Base-by-base conservation (phyloP, 1,140 invertebrate genomes). In the Drosophila paulistorum region DNA sequence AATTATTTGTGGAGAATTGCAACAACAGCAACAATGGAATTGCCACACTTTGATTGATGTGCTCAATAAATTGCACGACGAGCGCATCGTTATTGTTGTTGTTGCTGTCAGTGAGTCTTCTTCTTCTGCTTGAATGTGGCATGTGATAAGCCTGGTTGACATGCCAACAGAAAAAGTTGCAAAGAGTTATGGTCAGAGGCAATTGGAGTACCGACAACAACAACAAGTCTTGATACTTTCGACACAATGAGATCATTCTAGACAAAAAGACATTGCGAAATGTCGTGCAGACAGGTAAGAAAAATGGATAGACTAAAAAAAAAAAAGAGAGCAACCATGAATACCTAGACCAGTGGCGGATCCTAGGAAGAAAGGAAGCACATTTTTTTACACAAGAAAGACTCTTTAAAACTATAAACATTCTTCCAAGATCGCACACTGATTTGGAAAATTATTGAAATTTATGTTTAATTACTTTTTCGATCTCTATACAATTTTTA, bases 1-100 rank as follows among this genome's bases (percentile, higher is more conserved):
- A 86, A 86, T 87, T 86, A 86, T 86, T 86, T 79, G 83, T 79
- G 72, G 67, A 73, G 79, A 89, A 79, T 79, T 76, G 75, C 77
- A 79, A 64, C 81, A 82, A 62, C 77, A 77, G 62, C 68, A 71
- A 65, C 70, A 72, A 74, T 77, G 83, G 83, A 74, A 86, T 82
- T 74, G 75, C 72, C 82, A 73, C 76, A 59, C 63, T 42, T 80
- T 87, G 84, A 87, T 87, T 89, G 84, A 87, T 87, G 84, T 83
- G 80, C 80, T 71, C 84, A 87, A 87, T 87, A 90, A 87, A 87
- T 89, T 81, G 84, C 77, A 80, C 77, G 60, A 74, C 48, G 71
- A 74, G 77, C 65, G 70, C 80, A 74, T 80, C 63, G 74, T 59
- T 45, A 17, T 20, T 61, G 57, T 39, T 78, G 64, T 59, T 65